These are phyloP conservation scores for Nomada lathburiana DNA, from an alignment of 2,888 invertebrate species.

Conservation along the genomic window DNA sequence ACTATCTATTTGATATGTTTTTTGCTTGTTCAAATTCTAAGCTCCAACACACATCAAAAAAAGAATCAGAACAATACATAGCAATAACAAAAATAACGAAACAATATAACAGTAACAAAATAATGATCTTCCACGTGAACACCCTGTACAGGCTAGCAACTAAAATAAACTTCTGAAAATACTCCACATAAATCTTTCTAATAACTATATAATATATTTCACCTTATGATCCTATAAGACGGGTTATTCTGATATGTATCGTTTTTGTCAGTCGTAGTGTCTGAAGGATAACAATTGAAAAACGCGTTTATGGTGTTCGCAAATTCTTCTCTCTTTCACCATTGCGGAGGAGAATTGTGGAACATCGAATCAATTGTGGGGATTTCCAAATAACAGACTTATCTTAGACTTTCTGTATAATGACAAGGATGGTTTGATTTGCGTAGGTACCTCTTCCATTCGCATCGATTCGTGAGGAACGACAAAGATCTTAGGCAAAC, in stretches of 20 bases:
- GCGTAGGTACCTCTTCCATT: constrained; percentile 37
- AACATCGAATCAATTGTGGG: constrained; percentile 45
- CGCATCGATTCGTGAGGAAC: constrained; percentile 35
- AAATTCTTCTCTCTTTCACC: neutral
- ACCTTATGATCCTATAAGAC: constrained; percentile 57
- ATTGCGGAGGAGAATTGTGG: constrained; percentile 19
- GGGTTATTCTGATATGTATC: constrained; percentile 69
- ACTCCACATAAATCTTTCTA: constrained; percentile 8
- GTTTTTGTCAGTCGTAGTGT: constrained; percentile 65
- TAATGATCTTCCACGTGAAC: neutral
- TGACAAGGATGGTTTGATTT: constrained; percentile 57
- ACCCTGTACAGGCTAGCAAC: constrained; percentile 32
- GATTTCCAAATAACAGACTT: constrained; percentile 59
- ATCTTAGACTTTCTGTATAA: constrained; percentile 40
- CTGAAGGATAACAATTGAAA: constrained; percentile 51
- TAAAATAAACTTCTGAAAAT: constrained; percentile 9
- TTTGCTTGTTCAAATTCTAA: constrained; percentile 7
- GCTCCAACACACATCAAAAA: neutral
- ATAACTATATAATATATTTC: constrained; percentile 37
- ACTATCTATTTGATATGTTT: no score
- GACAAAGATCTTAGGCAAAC: constrained; percentile 73
- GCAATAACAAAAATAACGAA: neutral
- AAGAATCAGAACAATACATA: neutral
- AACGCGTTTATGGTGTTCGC: constrained; percentile 34
- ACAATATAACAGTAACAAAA: neutral